Percentiles rank a stretch among this genome's conserved stretches.
phyloP scores from a whole-genome alignment of 2,888 invertebrate genomes.

The Opisthograptis luteolata region DNA sequence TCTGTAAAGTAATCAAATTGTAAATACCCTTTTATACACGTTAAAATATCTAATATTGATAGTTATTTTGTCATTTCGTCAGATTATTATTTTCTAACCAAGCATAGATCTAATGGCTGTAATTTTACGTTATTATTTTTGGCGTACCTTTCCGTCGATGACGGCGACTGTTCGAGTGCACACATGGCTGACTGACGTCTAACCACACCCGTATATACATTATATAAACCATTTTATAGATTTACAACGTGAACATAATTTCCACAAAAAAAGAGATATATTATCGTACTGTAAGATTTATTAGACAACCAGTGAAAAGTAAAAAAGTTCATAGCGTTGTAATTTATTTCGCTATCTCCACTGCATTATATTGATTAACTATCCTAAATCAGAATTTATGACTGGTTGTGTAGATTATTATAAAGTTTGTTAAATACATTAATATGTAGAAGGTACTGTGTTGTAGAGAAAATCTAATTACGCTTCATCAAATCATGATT shows the following conservation, averaged over 20 bases:
- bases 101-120: constrained; percentile 15
- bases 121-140: constrained; percentile 55
- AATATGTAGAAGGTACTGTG: constrained; percentile 6
- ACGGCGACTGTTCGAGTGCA: constrained; percentile 39
- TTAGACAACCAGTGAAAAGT: not conserved
- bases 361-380: not conserved
- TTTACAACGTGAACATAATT: constrained; percentile 7
- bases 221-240: constrained; percentile 23
- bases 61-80: no score
- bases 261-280: not conserved
- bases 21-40: no score
- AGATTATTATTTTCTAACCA: no score
- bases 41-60: no score
- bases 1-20: no score
- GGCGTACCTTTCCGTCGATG: constrained; percentile 49
- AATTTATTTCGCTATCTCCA: not conserved
- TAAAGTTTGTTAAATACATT: constrained; percentile 5
- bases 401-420: constrained; percentile 5
- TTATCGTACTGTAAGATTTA: not conserved
- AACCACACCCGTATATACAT: constrained; percentile 33
- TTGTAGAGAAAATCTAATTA: not conserved
- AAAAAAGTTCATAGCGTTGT: not conserved
- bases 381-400: not conserved
- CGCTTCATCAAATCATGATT: not conserved
- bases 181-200: constrained; percentile 62